A percentile compares a stretch with the other conserved stretches of the same genome.
Evolutionary conservation across 2,797 vertebrate genomes (phyloP).

Genomic region (Pelobates cultripes): DNA sequence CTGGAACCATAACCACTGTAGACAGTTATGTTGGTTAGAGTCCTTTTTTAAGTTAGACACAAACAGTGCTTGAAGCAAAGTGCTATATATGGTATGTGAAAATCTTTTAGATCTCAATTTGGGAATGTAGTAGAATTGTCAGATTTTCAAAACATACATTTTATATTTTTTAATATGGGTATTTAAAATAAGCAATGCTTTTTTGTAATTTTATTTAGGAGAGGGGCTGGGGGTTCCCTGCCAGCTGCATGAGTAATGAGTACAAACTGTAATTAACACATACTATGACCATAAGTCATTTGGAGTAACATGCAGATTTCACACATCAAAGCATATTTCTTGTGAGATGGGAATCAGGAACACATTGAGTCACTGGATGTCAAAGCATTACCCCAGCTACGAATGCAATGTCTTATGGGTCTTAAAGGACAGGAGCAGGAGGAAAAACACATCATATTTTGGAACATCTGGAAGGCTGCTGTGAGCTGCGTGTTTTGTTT

Average conservation of each 20-base stretch:
- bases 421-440: neutral
- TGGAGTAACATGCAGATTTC: neutral
- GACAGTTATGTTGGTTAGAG: too few species aligned
- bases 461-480: conserved; percentile 25
- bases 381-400: conserved; percentile 3
- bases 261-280: too few species aligned
- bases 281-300: neutral
- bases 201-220: neutral
- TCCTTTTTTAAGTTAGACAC: too few species aligned
- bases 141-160: too few species aligned
- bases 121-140: too few species aligned
- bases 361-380: neutral
- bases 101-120: too few species aligned
- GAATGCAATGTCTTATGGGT: conserved; percentile 9
- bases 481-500: conserved; percentile 2
- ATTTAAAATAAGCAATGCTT: too few species aligned
- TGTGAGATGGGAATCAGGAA: neutral
- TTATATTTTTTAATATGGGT: too few species aligned
- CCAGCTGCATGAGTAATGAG: too few species aligned
- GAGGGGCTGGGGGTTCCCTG: neutral
- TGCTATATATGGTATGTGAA: too few species aligned
- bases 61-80: too few species aligned
- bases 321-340: conserved; percentile 40
- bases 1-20: too few species aligned
- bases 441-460: neutral